Percentiles rank a stretch among this genome's conserved stretches.
Evolutionary conservation across 2,113 vertebrate genomes (phyloP).

Genomic region (Lethenteron reissneri): DNA sequence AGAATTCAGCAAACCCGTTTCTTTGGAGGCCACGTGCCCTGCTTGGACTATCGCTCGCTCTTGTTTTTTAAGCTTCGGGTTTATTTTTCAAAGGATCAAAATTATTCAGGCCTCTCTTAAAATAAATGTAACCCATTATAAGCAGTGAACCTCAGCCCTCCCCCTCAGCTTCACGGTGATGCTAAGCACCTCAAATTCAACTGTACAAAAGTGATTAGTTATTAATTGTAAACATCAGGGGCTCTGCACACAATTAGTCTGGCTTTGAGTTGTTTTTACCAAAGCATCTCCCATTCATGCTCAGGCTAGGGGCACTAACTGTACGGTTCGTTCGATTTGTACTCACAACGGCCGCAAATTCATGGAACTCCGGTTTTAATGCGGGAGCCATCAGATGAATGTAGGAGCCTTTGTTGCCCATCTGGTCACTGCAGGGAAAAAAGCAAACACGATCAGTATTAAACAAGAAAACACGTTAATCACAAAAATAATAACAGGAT

Average conservation of each 20-base stretch:
- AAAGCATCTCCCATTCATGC: not conserved
- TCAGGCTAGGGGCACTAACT: not conserved
- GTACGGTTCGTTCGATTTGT: not conserved
- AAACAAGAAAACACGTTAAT: no score
- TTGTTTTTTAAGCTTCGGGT: not conserved
- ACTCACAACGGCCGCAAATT: conserved; percentile 94
- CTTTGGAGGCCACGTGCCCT: not conserved
- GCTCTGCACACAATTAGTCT: not conserved
- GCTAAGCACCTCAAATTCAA: not conserved
- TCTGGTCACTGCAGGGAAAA: conserved; percentile 46
- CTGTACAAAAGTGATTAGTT: not conserved
- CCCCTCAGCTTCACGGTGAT: not conserved
- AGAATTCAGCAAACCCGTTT: no score
- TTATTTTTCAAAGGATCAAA: no score
- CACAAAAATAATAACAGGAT: no score
- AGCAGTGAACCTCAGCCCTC: not conserved
- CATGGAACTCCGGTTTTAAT: conserved; percentile 72
- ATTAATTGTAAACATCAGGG: not conserved
- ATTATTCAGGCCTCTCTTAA: not conserved
- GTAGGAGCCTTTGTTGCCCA: conserved; percentile 84
- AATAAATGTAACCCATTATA: not conserved
- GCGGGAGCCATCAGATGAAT: conserved; percentile 76
- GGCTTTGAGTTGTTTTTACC: not conserved
- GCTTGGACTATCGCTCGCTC: not conserved
- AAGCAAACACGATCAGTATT: not conserved